Percentiles rank a stretch among this genome's conserved stretches.
Evolutionary conservation across 2,888 invertebrate genomes (phyloP).

Genomic region (Eilema griseolum): DNA sequence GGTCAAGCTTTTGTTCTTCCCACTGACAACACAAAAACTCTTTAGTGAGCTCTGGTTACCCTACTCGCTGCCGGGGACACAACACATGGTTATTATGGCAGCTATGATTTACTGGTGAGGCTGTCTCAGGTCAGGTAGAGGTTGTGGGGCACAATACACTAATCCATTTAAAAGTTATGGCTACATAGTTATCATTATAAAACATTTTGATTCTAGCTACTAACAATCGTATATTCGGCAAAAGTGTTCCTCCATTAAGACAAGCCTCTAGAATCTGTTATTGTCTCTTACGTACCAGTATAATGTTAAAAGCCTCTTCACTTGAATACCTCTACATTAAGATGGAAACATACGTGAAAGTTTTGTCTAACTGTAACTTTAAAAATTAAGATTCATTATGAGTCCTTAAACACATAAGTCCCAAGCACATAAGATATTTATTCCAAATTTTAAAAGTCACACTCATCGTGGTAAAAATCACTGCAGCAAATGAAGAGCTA

Average conservation of each 20-base stretch:
- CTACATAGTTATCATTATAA: not conserved
- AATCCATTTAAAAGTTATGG: no score
- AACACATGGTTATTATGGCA: no score
- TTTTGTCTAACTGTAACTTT: not conserved
- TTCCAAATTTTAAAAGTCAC: slow-evolving; percentile 42
- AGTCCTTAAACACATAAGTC: slow-evolving; percentile 36
- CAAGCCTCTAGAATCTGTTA: not conserved
- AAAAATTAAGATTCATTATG: slow-evolving; percentile 37
- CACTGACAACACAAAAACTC: no score
- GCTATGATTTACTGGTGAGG: no score
- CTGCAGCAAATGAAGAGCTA: slow-evolving; percentile 83
- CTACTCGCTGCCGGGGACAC: no score
- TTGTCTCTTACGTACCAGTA: not conserved
- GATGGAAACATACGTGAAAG: not conserved
- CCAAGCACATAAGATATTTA: slow-evolving; percentile 39
- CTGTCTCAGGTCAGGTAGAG: no score
- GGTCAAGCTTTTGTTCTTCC: no score
- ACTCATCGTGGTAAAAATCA: slow-evolving; percentile 66
- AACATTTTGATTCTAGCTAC: not conserved
- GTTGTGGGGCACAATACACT: no score
- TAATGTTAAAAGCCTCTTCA: slow-evolving; percentile 3
- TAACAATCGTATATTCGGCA: not conserved
- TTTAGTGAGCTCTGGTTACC: no score
- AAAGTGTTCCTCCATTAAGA: not conserved
- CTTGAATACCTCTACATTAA: not conserved